Percentiles rank a stretch among this genome's conserved stretches.
Conservation (phyloP, 30 jellyfish, hydroid and myxozoan species). For the Nemopilema nomurai region DNA sequence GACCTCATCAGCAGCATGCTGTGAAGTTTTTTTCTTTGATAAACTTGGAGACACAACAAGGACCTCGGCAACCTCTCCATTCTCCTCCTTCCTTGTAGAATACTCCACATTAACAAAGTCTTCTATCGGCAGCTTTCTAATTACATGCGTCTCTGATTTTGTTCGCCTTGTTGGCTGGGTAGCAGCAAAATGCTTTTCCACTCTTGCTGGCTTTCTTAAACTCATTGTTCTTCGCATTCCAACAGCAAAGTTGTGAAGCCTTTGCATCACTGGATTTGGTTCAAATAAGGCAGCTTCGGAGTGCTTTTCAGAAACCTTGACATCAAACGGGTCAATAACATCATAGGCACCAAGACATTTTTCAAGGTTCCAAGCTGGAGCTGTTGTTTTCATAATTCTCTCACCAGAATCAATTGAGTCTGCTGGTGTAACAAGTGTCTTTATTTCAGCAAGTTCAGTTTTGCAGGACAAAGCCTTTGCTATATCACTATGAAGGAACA, state of each 20-base stretch:
- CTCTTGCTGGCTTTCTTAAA: slow-evolving; percentile 13
- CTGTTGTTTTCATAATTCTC: background rate
- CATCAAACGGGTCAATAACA: slow-evolving; percentile 61
- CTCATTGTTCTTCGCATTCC: slow-evolving; percentile 48
- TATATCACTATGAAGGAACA: slow-evolving; percentile 7
- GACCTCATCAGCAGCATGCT: background rate
- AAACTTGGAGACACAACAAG: slow-evolving; percentile 39
- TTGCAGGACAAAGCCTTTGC: slow-evolving; percentile 34
- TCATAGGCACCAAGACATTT: slow-evolving; percentile 33
- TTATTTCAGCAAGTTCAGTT: slow-evolving; percentile 14
- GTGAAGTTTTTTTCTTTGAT: background rate
- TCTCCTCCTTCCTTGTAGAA: slow-evolving; percentile 22
- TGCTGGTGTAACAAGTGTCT: background rate
- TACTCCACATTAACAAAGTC: slow-evolving; percentile 45
- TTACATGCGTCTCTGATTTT: slow-evolving; percentile 40
- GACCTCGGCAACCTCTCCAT: slow-evolving; percentile 50
- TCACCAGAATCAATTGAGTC: slow-evolving; percentile 11
- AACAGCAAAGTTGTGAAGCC: slow-evolving; percentile 38
- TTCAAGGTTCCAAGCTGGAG: slow-evolving; percentile 3
- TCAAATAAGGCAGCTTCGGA: background rate
- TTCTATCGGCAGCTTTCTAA: slow-evolving; percentile 7
- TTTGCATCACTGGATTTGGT: background rate
- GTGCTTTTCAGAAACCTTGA: slow-evolving; percentile 30
- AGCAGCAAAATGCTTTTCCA: background rate
- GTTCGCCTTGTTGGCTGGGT: slow-evolving; percentile 19